Evolutionary conservation across 1,140 invertebrate species (phyloP), one percentile per base, ranked within the genome.

Genomic region (Drosophila seguyi): DNA sequence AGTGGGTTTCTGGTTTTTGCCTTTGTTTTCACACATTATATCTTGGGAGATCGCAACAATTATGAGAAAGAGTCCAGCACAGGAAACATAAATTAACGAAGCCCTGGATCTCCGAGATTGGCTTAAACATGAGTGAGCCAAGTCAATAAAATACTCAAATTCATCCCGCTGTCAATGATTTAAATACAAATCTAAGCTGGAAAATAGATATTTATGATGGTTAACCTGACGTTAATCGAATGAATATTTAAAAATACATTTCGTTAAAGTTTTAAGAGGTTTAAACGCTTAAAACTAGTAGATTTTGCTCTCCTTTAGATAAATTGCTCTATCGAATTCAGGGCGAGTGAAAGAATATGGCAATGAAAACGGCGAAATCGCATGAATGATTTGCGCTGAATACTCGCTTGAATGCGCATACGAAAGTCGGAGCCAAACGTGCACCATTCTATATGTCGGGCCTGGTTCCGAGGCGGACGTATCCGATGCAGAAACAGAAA

Each of bases 361-460:
- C 67, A 75, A 58, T 61, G 52, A 42, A 55, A 22, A 11, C 29
- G 44, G 27, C 61, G 31, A 75, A 62, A 44, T 83, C 75, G 77
- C 62, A 72, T 85, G 77, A 85, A 86, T 78, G 59, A 81, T 81
- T 81, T 42, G 34, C 31, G n/a, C 74, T 75, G 63, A 85, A 84
- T 80, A 84, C 66, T 77, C 72, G 81, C 81, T 68, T 80, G 81
- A 80, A 76, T 80, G 72, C 81, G 73, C 81, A 80, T 50, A 50
- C 67, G 45, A 73, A 61, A 67, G 59, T 52, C 58, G n/a, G 50
- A 60, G 41, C 38, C 52, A 47, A 65, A 73, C 66, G 53, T 45
- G 39, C 53, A 36, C 36, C 36, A 55, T 38, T 72, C 39, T 71
- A 68, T 50, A 57, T 31, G 27, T 48, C 22, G 20, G 41, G 34